These are phyloP conservation scores for Ctenoplectra terminalis DNA, from an alignment of 1,140 invertebrate species.

Conservation along the genomic window DNA sequence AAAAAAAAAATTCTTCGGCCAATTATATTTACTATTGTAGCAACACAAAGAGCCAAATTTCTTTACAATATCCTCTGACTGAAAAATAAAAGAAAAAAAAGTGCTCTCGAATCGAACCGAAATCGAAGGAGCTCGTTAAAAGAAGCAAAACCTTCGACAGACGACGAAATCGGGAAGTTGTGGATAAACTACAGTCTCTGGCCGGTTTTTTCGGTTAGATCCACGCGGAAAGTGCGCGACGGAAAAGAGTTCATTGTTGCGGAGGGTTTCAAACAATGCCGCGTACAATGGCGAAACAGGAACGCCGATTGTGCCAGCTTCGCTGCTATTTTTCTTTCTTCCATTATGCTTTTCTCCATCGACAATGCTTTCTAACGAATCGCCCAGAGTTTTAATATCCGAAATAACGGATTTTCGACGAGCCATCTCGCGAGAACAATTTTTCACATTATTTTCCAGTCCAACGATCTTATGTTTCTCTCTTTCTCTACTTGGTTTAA, in stretches of 20 bases:
- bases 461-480: no score
- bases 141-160: neutral
- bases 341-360: conserved; percentile 44
- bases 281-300: conserved; percentile 54
- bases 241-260: conserved; percentile 61
- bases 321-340: conserved; percentile 45
- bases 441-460: neutral
- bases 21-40: conserved; percentile 25
- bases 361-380: conserved; percentile 71
- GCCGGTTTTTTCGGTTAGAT: conserved; percentile 34
- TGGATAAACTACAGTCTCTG: neutral
- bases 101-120: neutral
- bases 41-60: neutral
- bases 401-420: conserved; percentile 55
- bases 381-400: conserved; percentile 48
- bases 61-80: neutral
- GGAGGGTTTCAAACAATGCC: conserved; percentile 68
- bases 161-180: conserved; percentile 13
- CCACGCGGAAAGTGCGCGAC: conserved; percentile 40
- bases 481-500: no score
- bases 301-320: conserved; percentile 53
- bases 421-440: neutral
- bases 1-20: neutral
- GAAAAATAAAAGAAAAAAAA: neutral
- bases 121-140: conserved; percentile 3